Base-by-base conservation (phyloP, 2,113 vertebrate species). In the Atrichornis clamosus region DNA sequence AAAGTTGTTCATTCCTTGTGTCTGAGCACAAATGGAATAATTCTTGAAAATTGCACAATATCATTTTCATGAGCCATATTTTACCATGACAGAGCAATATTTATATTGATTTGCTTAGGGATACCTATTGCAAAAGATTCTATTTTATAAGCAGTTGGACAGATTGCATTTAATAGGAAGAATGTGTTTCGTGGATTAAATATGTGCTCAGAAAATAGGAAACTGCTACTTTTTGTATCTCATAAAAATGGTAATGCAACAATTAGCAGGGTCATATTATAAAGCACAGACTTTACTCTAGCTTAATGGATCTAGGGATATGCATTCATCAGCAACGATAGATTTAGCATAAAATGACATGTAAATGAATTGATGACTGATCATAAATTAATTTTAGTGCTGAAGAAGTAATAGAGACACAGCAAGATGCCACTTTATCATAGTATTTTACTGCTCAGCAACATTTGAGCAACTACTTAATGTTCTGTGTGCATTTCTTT, bases 341-440 rank as follows among this genome's bases (percentile, higher is more conserved):
- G 98, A 98, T 99, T 99, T 98, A 97, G 98, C 96, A 97, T 98
- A 98, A 99, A 99, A 99, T 15, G 98, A 98, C 98, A 99, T 99
- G 98, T 98, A 99, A 99, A 99, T 99, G 98, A 99, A 98, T 98
- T 98, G 97, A 98, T 98, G 97, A 98, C 97, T 98, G 97, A 97
- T 98, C 98, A 98, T 99, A 99, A 99, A 99, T 99, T 99, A 99
- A 98, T 98, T 99, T 99, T 99, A 99, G 98, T 98, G 98, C 97
- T 98, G 97, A 98, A 97, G 97, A 98, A 98, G 96, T 98, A 98
- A 98, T 98, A 96, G 97, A 98, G 96, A 97, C 93, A 97, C 97
- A 98, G 97, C 96, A 97, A 98, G 98, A 98, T 98, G 96, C 97
- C 97, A 98, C 97, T 98, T 98, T 98, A 98, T 98, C 97, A 95